phyloP scores from a whole-genome alignment of 2,113 vertebrate genomes.

The Poecilia latipinna region DNA sequence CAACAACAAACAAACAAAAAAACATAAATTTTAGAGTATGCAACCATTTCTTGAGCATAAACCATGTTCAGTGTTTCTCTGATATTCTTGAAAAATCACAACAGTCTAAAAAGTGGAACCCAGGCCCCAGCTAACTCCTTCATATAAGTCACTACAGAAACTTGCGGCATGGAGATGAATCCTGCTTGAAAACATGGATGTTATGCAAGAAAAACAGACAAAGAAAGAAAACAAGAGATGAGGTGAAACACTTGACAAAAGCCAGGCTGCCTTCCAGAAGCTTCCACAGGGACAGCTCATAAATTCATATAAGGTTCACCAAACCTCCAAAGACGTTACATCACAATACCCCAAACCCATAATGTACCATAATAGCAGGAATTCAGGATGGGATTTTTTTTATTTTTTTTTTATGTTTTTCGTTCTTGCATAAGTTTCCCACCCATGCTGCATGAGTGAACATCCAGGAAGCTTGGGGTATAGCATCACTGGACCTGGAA shows the following conservation, averaged over 20 bases:
- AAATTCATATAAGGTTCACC: constrained; percentile 48
- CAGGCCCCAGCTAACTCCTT: constrained; percentile 1
- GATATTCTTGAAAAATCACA: not conserved
- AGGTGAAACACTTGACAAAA: constrained; percentile 46
- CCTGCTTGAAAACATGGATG: constrained; percentile 28
- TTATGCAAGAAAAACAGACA: constrained; percentile 33
- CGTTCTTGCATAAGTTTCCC: constrained; percentile 2
- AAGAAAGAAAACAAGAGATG: constrained; percentile 18
- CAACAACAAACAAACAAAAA: not conserved
- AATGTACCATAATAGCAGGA: constrained; percentile 27
- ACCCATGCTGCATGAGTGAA: not conserved
- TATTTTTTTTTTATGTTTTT: constrained; percentile 43
- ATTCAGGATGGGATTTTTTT: constrained; percentile 20
- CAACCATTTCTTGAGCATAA: not conserved
- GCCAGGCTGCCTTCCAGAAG: constrained; percentile 53
- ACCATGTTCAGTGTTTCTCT: constrained; percentile 1
- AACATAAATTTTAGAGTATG: not conserved
- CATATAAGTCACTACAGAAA: constrained; percentile 14
- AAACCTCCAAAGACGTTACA: constrained; percentile 47
- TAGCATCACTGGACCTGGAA: constrained; percentile 19
- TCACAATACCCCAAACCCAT: constrained; percentile 22
- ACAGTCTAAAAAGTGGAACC: too few relatives aligned
- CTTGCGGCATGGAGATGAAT: constrained; percentile 18
- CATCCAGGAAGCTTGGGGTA: constrained; percentile 17
- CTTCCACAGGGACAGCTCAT: constrained; percentile 46